Evolutionary conservation across 2,797 vertebrate genomes (phyloP).

Genomic region (Otus scops): DNA sequence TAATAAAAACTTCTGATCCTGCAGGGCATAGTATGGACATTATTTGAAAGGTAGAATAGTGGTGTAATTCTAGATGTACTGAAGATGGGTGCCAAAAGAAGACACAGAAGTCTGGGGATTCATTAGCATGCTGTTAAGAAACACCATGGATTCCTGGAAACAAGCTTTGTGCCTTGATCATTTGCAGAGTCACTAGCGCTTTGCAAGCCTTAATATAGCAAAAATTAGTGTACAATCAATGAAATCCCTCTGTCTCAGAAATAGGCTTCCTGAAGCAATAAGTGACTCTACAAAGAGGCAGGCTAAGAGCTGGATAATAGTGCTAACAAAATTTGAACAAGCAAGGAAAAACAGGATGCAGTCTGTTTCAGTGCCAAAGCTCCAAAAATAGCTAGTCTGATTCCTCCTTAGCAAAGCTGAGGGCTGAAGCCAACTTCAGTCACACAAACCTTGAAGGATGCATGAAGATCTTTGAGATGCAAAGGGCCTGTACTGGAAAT

Average conservation of each 20-base stretch:
- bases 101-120: not conserved
- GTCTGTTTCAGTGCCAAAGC: not conserved
- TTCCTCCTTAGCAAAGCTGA: not conserved
- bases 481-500: not conserved
- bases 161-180: not conserved
- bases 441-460: not conserved
- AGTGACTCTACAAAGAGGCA: not conserved
- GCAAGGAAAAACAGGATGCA: not conserved
- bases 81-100: not conserved
- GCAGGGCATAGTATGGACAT: not conserved
- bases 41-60: not conserved
- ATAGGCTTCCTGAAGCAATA: not conserved
- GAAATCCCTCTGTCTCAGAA: not conserved
- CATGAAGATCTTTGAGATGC: not conserved
- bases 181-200: rapidly evolving
- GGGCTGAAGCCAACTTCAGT: not conserved
- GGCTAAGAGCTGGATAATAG: not conserved
- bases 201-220: not conserved
- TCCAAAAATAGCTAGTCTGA: not conserved
- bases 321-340: not conserved
- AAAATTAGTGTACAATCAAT: not conserved
- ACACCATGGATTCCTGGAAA: not conserved
- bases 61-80: not conserved
- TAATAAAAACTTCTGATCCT: not conserved
- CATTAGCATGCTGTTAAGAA: not conserved